A percentile compares a stretch with the other conserved stretches of the same genome.
These are phyloP conservation scores for Drosophila mimica DNA, from an alignment of 2,888 invertebrate species.

Conservation along the genomic window DNA sequence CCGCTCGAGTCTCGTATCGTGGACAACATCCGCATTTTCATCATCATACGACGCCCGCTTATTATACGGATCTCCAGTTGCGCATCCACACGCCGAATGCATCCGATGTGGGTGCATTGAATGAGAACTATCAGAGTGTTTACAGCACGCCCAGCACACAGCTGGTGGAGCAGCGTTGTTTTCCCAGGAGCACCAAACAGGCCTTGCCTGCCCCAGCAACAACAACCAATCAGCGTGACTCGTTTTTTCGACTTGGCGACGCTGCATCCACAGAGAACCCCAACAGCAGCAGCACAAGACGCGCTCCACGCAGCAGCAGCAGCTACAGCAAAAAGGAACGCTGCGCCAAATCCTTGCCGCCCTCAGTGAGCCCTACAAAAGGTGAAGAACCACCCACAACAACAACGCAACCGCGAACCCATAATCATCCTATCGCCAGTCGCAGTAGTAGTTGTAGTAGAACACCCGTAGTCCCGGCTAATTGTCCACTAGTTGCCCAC, in stretches of 20 bases:
- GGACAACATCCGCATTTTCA: conserved; percentile 83
- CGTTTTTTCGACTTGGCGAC: conserved; percentile 79
- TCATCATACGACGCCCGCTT: conserved; percentile 82
- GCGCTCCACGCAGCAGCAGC: conserved; percentile 46
- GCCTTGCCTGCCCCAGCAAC: neutral
- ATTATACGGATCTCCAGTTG: conserved; percentile 83
- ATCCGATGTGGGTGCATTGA: conserved; percentile 76
- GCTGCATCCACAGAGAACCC: conserved; percentile 58
- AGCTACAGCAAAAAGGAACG: conserved; percentile 64
- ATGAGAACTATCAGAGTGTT: conserved; percentile 84
- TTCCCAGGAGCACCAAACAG: conserved; percentile 72
- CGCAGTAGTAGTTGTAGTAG: conserved; percentile 40
- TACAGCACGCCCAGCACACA: conserved; percentile 83
- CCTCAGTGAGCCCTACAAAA: conserved; percentile 78
- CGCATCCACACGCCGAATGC: conserved; percentile 82
- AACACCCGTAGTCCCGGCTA: conserved; percentile 68
- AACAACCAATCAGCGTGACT: conserved; percentile 27
- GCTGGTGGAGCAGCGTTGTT: conserved; percentile 81
- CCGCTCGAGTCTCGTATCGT: conserved; percentile 71
- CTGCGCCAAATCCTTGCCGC: conserved; percentile 73
- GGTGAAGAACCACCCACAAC: conserved; percentile 64
- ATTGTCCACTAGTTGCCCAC: conserved; percentile 55
- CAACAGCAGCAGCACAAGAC: conserved; percentile 32
- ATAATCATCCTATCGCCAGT: conserved; percentile 14
- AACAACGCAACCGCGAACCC: neutral